phyloP scores from a whole-genome alignment of 2,888 invertebrate species.

The Papilio elwesi region DNA sequence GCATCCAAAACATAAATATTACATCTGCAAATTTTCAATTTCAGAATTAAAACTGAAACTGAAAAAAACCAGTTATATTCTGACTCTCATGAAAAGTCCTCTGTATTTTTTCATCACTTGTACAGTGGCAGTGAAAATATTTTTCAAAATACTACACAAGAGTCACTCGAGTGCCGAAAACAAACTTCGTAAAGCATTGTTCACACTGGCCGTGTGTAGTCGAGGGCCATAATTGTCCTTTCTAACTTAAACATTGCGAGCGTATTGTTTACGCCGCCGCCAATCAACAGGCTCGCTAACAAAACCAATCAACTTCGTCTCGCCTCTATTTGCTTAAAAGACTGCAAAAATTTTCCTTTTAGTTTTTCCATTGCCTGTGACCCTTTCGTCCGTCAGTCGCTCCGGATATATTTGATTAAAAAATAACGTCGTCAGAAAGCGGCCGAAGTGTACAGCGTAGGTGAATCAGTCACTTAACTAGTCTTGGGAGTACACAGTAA shows the following conservation, averaged over 20 bases:
- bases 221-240: conserved; percentile 78
- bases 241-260: conserved; percentile 77
- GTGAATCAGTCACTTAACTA: conserved; percentile 34
- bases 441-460: conserved; percentile 52
- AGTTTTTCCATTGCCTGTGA: conserved; percentile 76
- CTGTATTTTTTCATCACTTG: conserved; percentile 41
- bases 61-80: conserved; percentile 9
- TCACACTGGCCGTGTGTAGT: conserved; percentile 58
- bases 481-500: no score
- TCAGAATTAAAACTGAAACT: not conserved
- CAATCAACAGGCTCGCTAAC: conserved; percentile 83
- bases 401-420: conserved; percentile 85
- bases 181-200: conserved; percentile 58
- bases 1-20: not conserved
- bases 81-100: conserved; percentile 34
- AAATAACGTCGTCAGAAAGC: conserved; percentile 85
- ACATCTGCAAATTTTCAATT: not conserved
- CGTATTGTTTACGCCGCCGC: conserved; percentile 81
- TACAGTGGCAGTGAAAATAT: conserved; percentile 49
- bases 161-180: conserved; percentile 47
- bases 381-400: conserved; percentile 83
- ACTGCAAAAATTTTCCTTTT: conserved; percentile 79
- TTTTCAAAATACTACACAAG: conserved; percentile 51
- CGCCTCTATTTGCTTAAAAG: conserved; percentile 84
- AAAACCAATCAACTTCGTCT: conserved; percentile 85